Conservation (phyloP, 2,888 invertebrate genomes). For the Heliconius aoede region DNA sequence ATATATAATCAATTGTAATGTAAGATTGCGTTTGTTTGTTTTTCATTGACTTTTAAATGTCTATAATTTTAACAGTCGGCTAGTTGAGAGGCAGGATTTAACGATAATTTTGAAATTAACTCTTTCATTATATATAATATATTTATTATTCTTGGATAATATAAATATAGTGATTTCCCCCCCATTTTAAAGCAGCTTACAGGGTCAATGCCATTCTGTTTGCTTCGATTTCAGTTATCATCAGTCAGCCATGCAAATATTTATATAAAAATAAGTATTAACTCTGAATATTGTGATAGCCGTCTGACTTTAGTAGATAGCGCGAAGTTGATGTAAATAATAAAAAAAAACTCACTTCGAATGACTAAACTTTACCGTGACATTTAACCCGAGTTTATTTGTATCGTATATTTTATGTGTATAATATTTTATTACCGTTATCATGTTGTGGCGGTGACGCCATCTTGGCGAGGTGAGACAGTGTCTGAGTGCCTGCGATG, state of each 20-base stretch:
- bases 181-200: background rate
- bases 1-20: background rate
- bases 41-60: background rate
- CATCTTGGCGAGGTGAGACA: background rate
- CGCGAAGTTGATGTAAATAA: slow-evolving; percentile 6
- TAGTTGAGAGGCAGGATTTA: too few relatives aligned
- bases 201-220: background rate
- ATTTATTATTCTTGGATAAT: too few relatives aligned
- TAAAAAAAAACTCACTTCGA: background rate
- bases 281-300: background rate
- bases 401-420: background rate
- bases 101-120: too few relatives aligned
- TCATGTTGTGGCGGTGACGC: background rate
- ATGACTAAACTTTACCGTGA: slow-evolving; percentile 2
- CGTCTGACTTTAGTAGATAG: slow-evolving; percentile 1
- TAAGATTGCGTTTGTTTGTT: background rate
- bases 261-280: background rate
- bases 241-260: background rate
- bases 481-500: background rate
- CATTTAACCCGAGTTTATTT: slow-evolving; percentile 8
- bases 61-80: background rate
- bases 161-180: background rate
- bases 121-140: too few relatives aligned
- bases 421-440: slow-evolving; percentile 9
- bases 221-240: slow-evolving; percentile 13